A percentile compares a stretch with the other conserved stretches of the same genome.
phyloP scores from a whole-genome alignment of 2,797 vertebrate genomes.

The Chaetodon trifasciatus region DNA sequence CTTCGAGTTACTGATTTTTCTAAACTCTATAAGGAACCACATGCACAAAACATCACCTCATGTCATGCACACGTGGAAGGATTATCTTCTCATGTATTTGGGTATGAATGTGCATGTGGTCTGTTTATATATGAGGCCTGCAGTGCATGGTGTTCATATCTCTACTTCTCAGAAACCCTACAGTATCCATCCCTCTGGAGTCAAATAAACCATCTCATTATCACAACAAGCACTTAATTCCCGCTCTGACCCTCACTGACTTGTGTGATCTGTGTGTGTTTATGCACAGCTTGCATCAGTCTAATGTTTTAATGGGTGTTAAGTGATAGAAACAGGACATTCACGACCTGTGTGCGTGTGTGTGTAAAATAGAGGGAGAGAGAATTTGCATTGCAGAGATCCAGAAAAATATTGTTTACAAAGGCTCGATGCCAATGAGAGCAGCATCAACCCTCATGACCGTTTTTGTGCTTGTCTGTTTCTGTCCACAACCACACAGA shows the following conservation, averaged over 20 bases:
- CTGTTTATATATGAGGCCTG: slow-evolving; percentile 35
- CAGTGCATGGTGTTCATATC: slow-evolving; percentile 12
- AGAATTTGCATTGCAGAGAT: slow-evolving; percentile 26
- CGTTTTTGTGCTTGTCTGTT: slow-evolving; percentile 18
- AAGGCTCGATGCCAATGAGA: slow-evolving; percentile 36
- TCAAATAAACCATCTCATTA: slow-evolving; percentile 56
- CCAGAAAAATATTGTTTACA: slow-evolving; percentile 51
- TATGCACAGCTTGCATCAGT: slow-evolving; percentile 21
- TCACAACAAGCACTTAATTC: slow-evolving; percentile 35
- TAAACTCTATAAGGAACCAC: neutral
- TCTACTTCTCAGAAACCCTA: slow-evolving; percentile 33
- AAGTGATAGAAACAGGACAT: slow-evolving; percentile 40
- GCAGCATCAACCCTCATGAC: slow-evolving; percentile 10
- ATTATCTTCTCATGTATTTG: slow-evolving; percentile 40
- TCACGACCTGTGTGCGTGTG: slow-evolving; percentile 15
- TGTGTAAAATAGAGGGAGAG: neutral
- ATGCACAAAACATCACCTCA: neutral
- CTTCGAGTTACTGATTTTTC: neutral
- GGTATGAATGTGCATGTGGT: neutral
- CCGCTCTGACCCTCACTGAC: neutral
- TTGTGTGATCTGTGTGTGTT: slow-evolving; percentile 38
- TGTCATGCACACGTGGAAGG: neutral
- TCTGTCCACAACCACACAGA: slow-evolving; percentile 16
- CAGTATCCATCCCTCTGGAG: slow-evolving; percentile 19
- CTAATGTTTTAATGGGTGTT: slow-evolving; percentile 40